Percentiles rank a stretch among this genome's conserved stretches.
Evolutionary conservation across 2,113 vertebrate species (phyloP).

Genomic region (Chloroceryle aenea): DNA sequence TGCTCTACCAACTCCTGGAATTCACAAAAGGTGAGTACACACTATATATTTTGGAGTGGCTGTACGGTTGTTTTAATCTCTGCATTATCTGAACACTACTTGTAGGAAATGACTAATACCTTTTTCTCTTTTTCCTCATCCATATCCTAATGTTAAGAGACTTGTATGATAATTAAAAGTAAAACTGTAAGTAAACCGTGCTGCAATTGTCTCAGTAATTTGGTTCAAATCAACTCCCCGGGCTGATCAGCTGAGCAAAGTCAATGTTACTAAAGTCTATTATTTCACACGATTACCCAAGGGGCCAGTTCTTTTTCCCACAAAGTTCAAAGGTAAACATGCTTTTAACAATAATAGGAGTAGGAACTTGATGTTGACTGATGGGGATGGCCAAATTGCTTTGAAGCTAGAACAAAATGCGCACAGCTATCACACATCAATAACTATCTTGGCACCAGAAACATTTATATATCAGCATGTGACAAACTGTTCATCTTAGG

Average conservation of each 20-base stretch:
- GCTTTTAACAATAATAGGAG: neutral
- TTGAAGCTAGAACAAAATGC: slow-evolving; percentile 19
- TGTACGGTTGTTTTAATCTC: neutral
- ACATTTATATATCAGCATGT: neutral
- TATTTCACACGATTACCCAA: neutral
- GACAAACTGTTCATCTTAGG: neutral
- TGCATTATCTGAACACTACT: neutral
- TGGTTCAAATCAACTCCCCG: neutral
- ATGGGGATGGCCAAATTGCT: neutral
- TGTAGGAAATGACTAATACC: neutral
- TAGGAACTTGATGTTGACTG: neutral
- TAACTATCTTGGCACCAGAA: neutral
- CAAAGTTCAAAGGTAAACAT: neutral
- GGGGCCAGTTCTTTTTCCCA: neutral
- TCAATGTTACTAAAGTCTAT: neutral
- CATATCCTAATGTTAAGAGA: neutral
- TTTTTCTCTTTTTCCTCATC: neutral
- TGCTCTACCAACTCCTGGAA: neutral
- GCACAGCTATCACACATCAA: neutral
- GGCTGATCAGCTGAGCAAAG: neutral
- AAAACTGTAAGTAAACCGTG: neutral
- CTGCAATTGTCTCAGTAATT: neutral
- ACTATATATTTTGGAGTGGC: neutral
- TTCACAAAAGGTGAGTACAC: neutral
- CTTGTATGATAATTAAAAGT: neutral